Conservation (phyloP, 2,113 vertebrate genomes). For the Elephas maximus region DNA sequence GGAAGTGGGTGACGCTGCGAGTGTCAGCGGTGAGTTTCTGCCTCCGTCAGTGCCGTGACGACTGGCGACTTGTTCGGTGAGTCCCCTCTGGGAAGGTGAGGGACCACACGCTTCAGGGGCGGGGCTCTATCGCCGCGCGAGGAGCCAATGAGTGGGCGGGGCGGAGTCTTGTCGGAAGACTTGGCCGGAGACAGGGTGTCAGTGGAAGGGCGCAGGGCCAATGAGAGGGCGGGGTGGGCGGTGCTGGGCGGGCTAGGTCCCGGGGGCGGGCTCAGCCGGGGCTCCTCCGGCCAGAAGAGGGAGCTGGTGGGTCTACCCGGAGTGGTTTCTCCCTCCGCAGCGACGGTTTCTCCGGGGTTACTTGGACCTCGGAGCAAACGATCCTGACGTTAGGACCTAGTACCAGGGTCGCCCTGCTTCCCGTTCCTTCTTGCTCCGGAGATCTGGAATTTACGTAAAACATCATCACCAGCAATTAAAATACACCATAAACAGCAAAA, state of each 20-base stretch:
- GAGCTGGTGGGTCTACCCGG: fast-evolving
- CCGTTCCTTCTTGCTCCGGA: not conserved
- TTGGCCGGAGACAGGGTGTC: not conserved
- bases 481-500: not conserved
- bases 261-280: not conserved
- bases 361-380: fast-evolving
- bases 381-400: not conserved
- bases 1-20: not conserved
- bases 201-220: too few relatives aligned
- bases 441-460: not conserved
- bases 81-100: not conserved
- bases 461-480: not conserved
- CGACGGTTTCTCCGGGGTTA: not conserved
- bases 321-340: fast-evolving
- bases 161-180: not conserved
- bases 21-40: not conserved
- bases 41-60: fast-evolving
- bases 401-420: not conserved
- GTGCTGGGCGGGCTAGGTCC: not conserved
- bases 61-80: not conserved
- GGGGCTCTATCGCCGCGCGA: fast-evolving
- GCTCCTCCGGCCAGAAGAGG: fast-evolving
- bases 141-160: not conserved
- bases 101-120: fast-evolving
- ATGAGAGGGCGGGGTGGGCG: too few relatives aligned